phyloP scores from a whole-genome alignment of 2,888 invertebrate species.

The Callyntrura sp. region DNA sequence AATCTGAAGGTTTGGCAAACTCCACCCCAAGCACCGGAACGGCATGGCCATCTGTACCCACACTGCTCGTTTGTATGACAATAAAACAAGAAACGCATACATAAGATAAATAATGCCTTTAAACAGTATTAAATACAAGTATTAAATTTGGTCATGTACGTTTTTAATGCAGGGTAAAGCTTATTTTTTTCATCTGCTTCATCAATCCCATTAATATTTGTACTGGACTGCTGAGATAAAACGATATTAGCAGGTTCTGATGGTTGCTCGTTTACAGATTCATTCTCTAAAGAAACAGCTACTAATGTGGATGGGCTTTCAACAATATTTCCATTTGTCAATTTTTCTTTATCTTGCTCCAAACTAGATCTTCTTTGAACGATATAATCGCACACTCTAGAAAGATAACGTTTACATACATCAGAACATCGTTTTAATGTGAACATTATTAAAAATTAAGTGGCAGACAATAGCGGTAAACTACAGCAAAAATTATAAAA shows the following conservation, averaged over 20 bases:
- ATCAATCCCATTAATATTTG: not conserved
- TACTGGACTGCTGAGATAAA: constrained; percentile 21
- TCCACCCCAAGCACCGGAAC: constrained; percentile 74
- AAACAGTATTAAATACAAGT: not conserved
- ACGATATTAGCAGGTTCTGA: not conserved
- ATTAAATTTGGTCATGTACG: constrained; percentile 20
- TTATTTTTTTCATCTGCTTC: constrained; percentile 4
- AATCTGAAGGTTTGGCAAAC: constrained; percentile 67
- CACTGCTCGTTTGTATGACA: not conserved
- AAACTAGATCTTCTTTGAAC: constrained; percentile 52
- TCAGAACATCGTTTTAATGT: too few relatives aligned
- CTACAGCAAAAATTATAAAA: constrained; percentile 44
- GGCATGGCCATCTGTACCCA: constrained; percentile 51
- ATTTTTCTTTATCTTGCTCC: constrained; percentile 35
- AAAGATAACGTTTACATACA: too few relatives aligned
- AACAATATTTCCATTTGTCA: constrained; percentile 17
- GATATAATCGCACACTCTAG: constrained; percentile 68
- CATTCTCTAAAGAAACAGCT: not conserved
- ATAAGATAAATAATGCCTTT: too few relatives aligned
- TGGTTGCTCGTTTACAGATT: not conserved
- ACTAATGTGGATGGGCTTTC: not conserved
- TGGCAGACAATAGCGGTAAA: constrained; percentile 9
- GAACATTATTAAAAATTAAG: constrained; percentile 8
- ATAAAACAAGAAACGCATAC: not conserved
- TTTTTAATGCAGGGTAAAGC: constrained; percentile 41